Base-by-base conservation (phyloP, 2,888 invertebrate genomes). In the Melinaea marsaeus region DNA sequence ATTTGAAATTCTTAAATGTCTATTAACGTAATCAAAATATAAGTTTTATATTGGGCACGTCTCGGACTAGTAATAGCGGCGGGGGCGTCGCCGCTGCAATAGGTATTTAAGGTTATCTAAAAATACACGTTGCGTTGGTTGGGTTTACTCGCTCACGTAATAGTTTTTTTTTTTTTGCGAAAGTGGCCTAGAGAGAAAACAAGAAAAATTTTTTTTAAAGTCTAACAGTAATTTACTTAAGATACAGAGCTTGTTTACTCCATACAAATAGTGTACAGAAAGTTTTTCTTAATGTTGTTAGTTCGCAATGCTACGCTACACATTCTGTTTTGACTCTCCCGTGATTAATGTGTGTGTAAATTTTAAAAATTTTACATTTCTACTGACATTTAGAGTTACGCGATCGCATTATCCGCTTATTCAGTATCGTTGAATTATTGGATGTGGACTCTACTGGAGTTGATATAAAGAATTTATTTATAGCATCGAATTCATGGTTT, bases 51-150 rank as follows among this genome's bases (percentile, higher is more conserved):
- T 65, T 61, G 54, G 62, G 59, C 57, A 33, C 51, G 67, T 65
- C 63, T 67, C 63, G 54, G 51, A 57, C 55, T 60, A 65, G 55
- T 48, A 59, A 65, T 61, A 61, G 65, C 61, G 67, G 75, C 61
- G 67, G 75, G 79, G 83, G 81, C 78, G 83, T 67, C 48, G 67
- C 71, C 72, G 72, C 73, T 74, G 77, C 76, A 79, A 75, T 75
- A 22, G 22, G 22, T 22, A 78, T 77, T 77, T 80, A 78, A 81
- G 79, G 79, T 80, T 79, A 71, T 78, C 84, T 84, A 84, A 77
- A 84, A 85, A 85, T 85, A 85, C 63, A 69, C 65, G 69, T 76
- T 79, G 74, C 79, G 78, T 77, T 69, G 71, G 72, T 76, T 72
- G 22, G 22, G 1, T 22, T 22, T 22, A 22, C 22, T 69, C 51